Conservation (phyloP, 2,888 invertebrate genomes). For the Tupiocoris notatus region DNA sequence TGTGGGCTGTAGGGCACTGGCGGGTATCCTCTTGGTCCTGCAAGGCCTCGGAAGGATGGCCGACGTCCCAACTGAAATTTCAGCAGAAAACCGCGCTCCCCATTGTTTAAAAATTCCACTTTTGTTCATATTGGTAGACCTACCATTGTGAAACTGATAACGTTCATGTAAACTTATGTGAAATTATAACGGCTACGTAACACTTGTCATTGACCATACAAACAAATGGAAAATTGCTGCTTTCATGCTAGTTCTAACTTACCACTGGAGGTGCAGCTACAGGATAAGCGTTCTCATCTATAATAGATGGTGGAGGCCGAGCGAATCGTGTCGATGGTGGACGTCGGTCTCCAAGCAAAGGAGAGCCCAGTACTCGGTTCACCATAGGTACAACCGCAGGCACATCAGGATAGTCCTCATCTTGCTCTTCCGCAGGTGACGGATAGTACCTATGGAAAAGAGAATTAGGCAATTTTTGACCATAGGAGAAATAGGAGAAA, state of each 20-base stretch:
- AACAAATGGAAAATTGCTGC: too few relatives aligned
- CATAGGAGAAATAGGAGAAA: not conserved
- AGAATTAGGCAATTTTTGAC: not conserved
- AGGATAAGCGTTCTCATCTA: conserved; percentile 34
- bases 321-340: conserved; percentile 25
- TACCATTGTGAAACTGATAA: too few relatives aligned
- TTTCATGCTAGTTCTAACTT: not conserved
- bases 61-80: conserved; percentile 3
- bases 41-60: not conserved
- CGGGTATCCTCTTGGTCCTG: conserved; percentile 6
- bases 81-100: not conserved
- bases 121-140: too few relatives aligned
- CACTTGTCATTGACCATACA: too few relatives aligned
- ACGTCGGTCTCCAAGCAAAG: conserved; percentile 37
- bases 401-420: conserved; percentile 47
- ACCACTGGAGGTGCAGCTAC: not conserved
- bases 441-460: conserved; percentile 40
- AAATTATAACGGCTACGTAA: too few relatives aligned
- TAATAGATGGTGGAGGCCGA: conserved; percentile 21
- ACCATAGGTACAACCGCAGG: conserved; percentile 44
- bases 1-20: conserved; percentile 35
- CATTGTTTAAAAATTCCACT: too few relatives aligned
- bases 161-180: too few relatives aligned
- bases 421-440: conserved; percentile 9
- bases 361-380: conserved; percentile 30